phyloP scores from a whole-genome alignment of 1,140 invertebrate genomes.

The Drosophila seguyi region DNA sequence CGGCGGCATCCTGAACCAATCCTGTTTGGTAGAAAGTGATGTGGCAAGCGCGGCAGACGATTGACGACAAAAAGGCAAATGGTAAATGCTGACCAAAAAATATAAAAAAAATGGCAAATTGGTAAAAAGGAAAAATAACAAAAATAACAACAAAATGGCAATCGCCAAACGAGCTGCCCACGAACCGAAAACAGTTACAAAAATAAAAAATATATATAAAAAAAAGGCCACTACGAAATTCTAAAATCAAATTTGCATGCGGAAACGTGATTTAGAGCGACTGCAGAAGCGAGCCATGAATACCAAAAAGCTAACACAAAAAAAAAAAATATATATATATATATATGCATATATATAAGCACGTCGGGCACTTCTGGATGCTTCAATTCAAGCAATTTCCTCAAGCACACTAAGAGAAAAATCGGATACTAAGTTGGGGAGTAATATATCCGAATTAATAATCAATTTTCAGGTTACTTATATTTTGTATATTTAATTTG shows the following conservation, averaged over 20 bases:
- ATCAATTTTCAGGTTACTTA: not conserved
- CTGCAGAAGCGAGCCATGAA: slow-evolving; percentile 44
- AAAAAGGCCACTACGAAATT: slow-evolving; percentile 14
- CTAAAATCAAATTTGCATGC: slow-evolving; percentile 42
- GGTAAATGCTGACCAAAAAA: slow-evolving; percentile 33
- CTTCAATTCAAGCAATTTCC: not conserved
- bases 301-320: slow-evolving; percentile 44
- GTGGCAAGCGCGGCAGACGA: slow-evolving; percentile 62
- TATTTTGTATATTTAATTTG: too few relatives aligned
- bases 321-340: not conserved
- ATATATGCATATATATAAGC: too few relatives aligned
- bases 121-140: slow-evolving; percentile 15
- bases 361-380: not conserved
- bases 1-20: slow-evolving; percentile 70
- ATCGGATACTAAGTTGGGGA: too few relatives aligned
- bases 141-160: slow-evolving; percentile 16
- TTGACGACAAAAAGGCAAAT: slow-evolving; percentile 49
- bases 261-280: slow-evolving; percentile 64
- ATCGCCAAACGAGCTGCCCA: slow-evolving; percentile 58
- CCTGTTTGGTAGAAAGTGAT: slow-evolving; percentile 82
- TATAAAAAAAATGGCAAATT: slow-evolving; percentile 22
- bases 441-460: not conserved
- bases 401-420: slow-evolving; percentile 8
- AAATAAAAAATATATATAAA: not conserved
- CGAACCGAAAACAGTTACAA: slow-evolving; percentile 9